Percentiles rank a stretch among this genome's conserved stretches.
These are phyloP conservation scores for Electrona antarctica DNA, from an alignment of 2,113 vertebrate species.

Conservation along the genomic window DNA sequence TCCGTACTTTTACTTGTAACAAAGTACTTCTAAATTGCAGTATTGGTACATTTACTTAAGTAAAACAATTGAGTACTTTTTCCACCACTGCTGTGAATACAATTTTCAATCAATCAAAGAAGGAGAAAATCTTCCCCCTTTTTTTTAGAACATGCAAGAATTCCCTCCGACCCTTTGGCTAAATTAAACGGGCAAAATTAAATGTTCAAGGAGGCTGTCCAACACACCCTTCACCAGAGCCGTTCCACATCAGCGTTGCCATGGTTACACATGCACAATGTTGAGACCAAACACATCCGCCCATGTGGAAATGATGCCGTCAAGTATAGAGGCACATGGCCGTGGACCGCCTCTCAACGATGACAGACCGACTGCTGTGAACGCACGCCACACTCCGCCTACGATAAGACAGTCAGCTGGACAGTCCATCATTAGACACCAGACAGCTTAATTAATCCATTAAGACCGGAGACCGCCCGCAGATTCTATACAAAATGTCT, in stretches of 20 bases:
- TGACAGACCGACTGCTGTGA: slow-evolving; percentile 38
- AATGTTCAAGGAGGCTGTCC: neutral
- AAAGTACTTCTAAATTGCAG: too few species aligned
- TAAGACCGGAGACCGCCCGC: too few species aligned
- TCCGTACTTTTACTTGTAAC: too few species aligned
- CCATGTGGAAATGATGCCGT: slow-evolving; percentile 12
- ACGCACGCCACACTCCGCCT: slow-evolving; percentile 13
- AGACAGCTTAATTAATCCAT: slow-evolving; percentile 61
- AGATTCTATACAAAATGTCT: too few species aligned
- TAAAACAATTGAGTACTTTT: too few species aligned
- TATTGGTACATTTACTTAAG: too few species aligned
- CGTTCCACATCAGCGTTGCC: slow-evolving; percentile 8
- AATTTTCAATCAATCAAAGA: neutral
- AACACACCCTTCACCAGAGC: neutral
- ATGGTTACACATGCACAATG: neutral
- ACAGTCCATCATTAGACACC: slow-evolving; percentile 57
- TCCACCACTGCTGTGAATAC: too few species aligned
- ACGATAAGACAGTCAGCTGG: slow-evolving; percentile 12
- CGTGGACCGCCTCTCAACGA: slow-evolving; percentile 13
- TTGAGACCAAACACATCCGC: slow-evolving; percentile 14
- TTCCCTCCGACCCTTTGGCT: neutral
- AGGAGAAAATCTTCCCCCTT: slow-evolving; percentile 1
- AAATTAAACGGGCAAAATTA: neutral
- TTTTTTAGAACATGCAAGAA: neutral
- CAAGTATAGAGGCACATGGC: slow-evolving; percentile 4